phyloP scores from a whole-genome alignment of 2,797 vertebrate genomes.

The Gastrophryne carolinensis region DNA sequence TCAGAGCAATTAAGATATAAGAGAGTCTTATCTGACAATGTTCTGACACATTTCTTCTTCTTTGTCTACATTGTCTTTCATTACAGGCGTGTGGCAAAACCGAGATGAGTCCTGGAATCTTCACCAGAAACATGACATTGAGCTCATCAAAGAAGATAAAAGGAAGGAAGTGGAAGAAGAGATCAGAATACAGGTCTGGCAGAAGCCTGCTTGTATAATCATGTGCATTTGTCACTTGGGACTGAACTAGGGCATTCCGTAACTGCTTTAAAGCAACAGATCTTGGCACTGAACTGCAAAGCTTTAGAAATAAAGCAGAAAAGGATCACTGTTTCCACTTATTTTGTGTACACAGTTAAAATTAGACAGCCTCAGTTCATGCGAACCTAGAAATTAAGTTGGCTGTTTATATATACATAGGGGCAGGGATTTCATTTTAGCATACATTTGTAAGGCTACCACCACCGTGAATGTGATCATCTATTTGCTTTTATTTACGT shows the following conservation, averaged over 20 bases:
- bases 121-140: slow-evolving; percentile 70
- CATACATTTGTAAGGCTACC: no score
- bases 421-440: no score
- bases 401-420: no score
- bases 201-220: not conserved
- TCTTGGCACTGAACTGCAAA: not conserved
- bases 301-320: not conserved
- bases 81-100: slow-evolving; percentile 74
- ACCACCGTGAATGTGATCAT: no score
- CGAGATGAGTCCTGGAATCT: slow-evolving; percentile 73
- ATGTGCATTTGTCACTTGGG: not conserved
- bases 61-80: slow-evolving; percentile 13
- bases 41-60: not conserved
- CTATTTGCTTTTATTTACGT: no score
- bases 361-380: not conserved
- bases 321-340: not conserved
- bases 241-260: not conserved
- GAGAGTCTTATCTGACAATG: not conserved
- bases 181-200: slow-evolving; percentile 77
- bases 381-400: not conserved
- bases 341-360: not conserved
- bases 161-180: slow-evolving; percentile 77
- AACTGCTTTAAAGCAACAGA: not conserved
- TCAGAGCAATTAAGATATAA: no score
- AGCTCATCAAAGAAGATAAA: slow-evolving; percentile 76